Conservation (phyloP, 2,888 invertebrate genomes). For the Andrena praecox region DNA sequence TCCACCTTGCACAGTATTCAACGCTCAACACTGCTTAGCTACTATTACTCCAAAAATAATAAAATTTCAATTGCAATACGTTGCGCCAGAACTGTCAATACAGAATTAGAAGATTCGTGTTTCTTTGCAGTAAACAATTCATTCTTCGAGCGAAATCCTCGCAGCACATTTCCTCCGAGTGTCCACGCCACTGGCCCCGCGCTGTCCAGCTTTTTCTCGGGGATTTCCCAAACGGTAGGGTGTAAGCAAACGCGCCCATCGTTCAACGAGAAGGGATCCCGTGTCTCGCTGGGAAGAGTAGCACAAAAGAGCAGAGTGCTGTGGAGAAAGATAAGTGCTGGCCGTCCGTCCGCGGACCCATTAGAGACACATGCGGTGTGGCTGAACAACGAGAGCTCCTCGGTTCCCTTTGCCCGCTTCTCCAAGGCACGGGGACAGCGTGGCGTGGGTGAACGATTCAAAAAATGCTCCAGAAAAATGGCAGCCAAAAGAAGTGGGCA, state of each 20-base stretch:
- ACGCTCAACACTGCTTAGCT: neutral
- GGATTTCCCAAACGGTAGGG: slow-evolving; percentile 23
- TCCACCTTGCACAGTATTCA: neutral
- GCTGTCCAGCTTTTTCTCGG: slow-evolving; percentile 5
- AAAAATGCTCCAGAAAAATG: slow-evolving; percentile 27
- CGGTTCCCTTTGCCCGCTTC: slow-evolving; percentile 23
- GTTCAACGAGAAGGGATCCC: slow-evolving; percentile 51
- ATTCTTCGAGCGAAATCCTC: neutral
- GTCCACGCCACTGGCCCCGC: slow-evolving; percentile 2
- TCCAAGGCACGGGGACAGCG: slow-evolving; percentile 22
- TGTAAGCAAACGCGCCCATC: slow-evolving; percentile 40
- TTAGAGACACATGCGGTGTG: slow-evolving; percentile 70
- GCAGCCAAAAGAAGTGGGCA: neutral
- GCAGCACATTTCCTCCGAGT: neutral
- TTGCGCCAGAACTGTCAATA: neutral
- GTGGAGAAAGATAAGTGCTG: slow-evolving; percentile 68
- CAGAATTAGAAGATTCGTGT: neutral
- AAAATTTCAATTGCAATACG: neutral
- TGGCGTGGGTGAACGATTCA: slow-evolving; percentile 41
- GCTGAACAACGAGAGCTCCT: slow-evolving; percentile 47
- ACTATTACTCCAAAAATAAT: neutral
- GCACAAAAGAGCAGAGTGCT: slow-evolving; percentile 61
- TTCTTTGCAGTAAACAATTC: neutral
- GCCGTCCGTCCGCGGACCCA: slow-evolving; percentile 68
- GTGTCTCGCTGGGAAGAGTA: slow-evolving; percentile 39